A percentile compares a stretch with the other conserved stretches of the same genome.
phyloP scores from a whole-genome alignment of 2,113 vertebrate species.

The Hystrix cristata region DNA sequence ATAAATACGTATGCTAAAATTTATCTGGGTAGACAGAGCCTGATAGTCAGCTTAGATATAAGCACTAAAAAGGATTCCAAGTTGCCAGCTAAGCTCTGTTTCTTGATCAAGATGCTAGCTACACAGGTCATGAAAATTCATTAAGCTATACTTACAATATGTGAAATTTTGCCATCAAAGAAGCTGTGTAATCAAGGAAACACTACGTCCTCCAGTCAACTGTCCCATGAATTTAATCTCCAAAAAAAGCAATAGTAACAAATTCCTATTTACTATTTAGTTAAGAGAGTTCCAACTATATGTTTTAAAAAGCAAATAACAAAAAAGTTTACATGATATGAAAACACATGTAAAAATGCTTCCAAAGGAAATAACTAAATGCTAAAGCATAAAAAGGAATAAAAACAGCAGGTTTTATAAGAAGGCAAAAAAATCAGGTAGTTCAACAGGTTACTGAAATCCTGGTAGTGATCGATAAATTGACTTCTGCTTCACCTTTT shows the following conservation, averaged over 20 bases:
- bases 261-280: slow-evolving; percentile 59
- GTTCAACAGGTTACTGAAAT: slow-evolving; percentile 89
- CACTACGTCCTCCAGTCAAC: slow-evolving; percentile 36
- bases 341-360: slow-evolving; percentile 71
- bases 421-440: slow-evolving; percentile 78
- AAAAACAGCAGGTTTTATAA: slow-evolving; percentile 81
- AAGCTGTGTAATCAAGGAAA: slow-evolving; percentile 63
- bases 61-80: slow-evolving; percentile 6
- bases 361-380: slow-evolving; percentile 72
- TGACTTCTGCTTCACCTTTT: slow-evolving; percentile 88
- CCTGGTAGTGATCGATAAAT: slow-evolving; percentile 88
- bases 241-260: slow-evolving; percentile 54
- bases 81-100: not conserved
- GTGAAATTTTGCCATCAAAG: slow-evolving; percentile 19
- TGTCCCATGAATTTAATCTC: slow-evolving; percentile 40
- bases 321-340: slow-evolving; percentile 68
- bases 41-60: slow-evolving; percentile 7
- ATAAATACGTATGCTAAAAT: slow-evolving; percentile 47
- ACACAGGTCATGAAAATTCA: slow-evolving; percentile 59
- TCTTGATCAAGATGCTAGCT: slow-evolving; percentile 44
- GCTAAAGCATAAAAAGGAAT: slow-evolving; percentile 68
- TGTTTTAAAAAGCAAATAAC: slow-evolving; percentile 35
- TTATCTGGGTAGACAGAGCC: not conserved
- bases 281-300: slow-evolving; percentile 65
- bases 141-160: slow-evolving; percentile 31